Conservation (phyloP, 2,113 vertebrate species). For the Coracopsis vasa region DNA sequence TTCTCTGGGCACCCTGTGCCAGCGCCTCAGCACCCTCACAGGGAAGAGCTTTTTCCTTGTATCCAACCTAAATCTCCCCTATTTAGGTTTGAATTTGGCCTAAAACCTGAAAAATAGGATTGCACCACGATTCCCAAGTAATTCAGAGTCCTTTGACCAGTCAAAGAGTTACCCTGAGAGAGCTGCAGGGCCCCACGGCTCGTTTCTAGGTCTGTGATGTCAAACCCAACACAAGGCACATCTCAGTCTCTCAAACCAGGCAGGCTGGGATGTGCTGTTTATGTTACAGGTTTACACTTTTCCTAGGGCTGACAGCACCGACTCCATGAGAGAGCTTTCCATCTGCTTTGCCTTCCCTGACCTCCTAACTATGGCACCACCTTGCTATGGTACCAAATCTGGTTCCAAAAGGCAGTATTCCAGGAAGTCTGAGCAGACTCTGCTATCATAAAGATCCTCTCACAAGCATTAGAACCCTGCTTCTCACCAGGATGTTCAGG, state of each 20-base stretch:
- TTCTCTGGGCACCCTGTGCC: neutral
- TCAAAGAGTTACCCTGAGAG: neutral
- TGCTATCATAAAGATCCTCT: neutral
- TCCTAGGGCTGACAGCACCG: neutral
- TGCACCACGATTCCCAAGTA: rapidly evolving
- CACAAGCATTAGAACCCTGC: rapidly evolving
- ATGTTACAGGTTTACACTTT: neutral
- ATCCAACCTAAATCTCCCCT: neutral
- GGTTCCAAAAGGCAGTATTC: neutral
- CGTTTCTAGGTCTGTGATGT: neutral
- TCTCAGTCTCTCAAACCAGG: neutral
- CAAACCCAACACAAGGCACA: neutral
- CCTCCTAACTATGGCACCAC: neutral
- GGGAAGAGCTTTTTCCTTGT: neutral
- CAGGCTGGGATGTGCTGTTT: neutral
- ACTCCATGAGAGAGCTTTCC: neutral
- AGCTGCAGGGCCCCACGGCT: neutral
- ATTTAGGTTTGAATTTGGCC: neutral
- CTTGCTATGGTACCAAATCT: too few species aligned
- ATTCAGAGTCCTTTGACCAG: neutral
- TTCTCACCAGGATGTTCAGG: neutral
- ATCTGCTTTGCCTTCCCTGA: neutral
- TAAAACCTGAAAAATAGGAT: neutral
- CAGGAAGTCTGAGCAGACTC: neutral
- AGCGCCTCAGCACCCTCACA: neutral